A percentile compares a stretch with the other conserved stretches of the same genome.
These are phyloP conservation scores for Leptoclinus maculatus DNA, from an alignment of 2,797 vertebrate species.

Conservation along the genomic window DNA sequence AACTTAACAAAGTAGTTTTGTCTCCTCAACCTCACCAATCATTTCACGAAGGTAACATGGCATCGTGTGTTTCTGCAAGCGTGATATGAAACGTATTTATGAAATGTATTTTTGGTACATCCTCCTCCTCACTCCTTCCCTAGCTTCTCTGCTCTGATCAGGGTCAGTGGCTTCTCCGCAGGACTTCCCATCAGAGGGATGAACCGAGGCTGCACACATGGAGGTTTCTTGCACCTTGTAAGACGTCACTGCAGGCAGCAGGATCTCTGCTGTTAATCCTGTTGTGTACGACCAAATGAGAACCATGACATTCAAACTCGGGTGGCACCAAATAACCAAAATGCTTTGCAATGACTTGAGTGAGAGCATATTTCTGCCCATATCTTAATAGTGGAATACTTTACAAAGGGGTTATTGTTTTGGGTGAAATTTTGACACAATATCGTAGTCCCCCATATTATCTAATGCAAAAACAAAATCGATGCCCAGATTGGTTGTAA, in stretches of 20 bases:
- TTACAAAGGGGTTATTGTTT: too few species aligned
- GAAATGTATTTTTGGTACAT: neutral
- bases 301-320: neutral
- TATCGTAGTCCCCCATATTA: too few species aligned
- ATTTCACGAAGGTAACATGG: too few species aligned
- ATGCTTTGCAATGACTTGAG: neutral
- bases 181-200: slow-evolving; percentile 51
- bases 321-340: neutral
- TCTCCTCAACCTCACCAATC: too few species aligned
- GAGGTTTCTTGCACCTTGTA: slow-evolving; percentile 27
- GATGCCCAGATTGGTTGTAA: too few species aligned
- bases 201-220: slow-evolving; percentile 14
- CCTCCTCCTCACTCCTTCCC: neutral
- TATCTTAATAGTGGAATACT: too few species aligned
- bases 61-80: too few species aligned
- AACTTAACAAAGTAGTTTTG: too few species aligned
- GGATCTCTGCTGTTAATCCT: neutral
- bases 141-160: slow-evolving; percentile 24
- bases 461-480: too few species aligned
- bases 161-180: slow-evolving; percentile 45
- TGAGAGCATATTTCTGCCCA: too few species aligned
- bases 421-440: too few species aligned
- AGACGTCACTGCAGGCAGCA: slow-evolving; percentile 13
- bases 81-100: too few species aligned
- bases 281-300: neutral